Evolutionary conservation across 2,797 vertebrate species (phyloP), one percentile per base, ranked within the genome.

Genomic region (Liasis olivaceus): DNA sequence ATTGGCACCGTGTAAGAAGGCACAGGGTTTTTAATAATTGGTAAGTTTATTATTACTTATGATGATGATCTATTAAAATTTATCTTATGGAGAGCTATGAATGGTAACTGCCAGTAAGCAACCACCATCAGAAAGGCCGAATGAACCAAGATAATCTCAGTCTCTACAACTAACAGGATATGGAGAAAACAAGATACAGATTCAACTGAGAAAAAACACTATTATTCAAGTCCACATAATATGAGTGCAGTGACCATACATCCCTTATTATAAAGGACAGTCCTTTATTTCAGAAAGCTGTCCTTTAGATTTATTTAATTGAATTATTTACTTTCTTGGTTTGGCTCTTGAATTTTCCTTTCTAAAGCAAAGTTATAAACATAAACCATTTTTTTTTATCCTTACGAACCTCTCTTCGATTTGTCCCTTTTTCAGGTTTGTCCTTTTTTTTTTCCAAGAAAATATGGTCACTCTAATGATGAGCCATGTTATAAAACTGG

Each of bases 101-200:
- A 36, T 85, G 62, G 72, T 63, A 28, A 84, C 89, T 77, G 31
- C 56, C 31, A 60, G 85, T 64, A 63, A 88, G 56, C 63, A 59
- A 51, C 15, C 8, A 11, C 87, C 85, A 77, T 51, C 84, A 86
- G 51, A 87, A 86, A 66, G 85, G 36, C 85, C 60, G 64, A 64
- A 91, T n/a, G 26, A 20, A 91, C 26, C 56, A n/a, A 88, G 56
- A 88, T 88, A 87, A 88, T 72, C 51, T 58, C 59, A 51, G 22
- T 77, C 56, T 26, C 85, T 87, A 60, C 24, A 88, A 87, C 85
- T 31, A 91, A 36, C 85, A 87, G 56, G 64, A 88, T 91, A 88
- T 91, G 85, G 54, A 47, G 91, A 64, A 91, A 91, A 91, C 60
- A 69, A 62, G 51, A 91, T 47, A 69, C 51, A 58, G 28, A 58